Base-by-base conservation (phyloP, 2,888 invertebrate species). In the Lepidochitona cinerea region DNA sequence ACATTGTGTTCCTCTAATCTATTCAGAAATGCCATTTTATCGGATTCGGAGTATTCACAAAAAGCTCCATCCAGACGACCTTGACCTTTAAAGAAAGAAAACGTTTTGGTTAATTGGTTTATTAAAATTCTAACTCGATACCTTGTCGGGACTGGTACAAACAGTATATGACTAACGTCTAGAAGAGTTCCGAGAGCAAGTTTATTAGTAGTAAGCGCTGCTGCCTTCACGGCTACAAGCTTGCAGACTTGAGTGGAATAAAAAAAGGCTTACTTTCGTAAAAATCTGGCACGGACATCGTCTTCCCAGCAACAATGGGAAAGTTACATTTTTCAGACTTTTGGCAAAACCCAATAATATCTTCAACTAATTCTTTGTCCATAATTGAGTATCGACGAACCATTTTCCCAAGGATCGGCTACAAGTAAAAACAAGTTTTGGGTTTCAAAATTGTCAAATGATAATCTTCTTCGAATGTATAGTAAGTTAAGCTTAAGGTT, bases 1-100 rank as follows among this genome's bases (percentile, higher is more conserved):
- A 99, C 96, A 1, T 97, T 97, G 67, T 94, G 92, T 1, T 82
- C 77, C 35, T 86, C 71, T 41, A 84, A 75, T 81, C 93, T 93
- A 9, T 81, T 73, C 84, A 99, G 92, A 89, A 96, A 99, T 67
- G 94, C 94, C 93, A 96, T 94, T 91, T 97, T 98, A 79, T 99
- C 97, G n/a, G 93, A 91, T 88, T 96, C 95, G 1, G 94, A 94
- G 92, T 96, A 98, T 85, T 97, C 97, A 91, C 98, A 98, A 92
- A 98, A 98, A 4, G 98, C 98, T 0, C 99, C 98, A 90, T 99
- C 98, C 80, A 97, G 92, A 54, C 99, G 94, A 26, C 96, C 98
- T 92, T 99, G 98, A 37, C 97, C 96, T 96, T 49, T 4, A 49
- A 4, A 49, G 1, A 7, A 49, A 23, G 49, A n/a, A 7, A 18